Base-by-base conservation (phyloP, 2,888 invertebrate species). In the Nomada fabriciana region DNA sequence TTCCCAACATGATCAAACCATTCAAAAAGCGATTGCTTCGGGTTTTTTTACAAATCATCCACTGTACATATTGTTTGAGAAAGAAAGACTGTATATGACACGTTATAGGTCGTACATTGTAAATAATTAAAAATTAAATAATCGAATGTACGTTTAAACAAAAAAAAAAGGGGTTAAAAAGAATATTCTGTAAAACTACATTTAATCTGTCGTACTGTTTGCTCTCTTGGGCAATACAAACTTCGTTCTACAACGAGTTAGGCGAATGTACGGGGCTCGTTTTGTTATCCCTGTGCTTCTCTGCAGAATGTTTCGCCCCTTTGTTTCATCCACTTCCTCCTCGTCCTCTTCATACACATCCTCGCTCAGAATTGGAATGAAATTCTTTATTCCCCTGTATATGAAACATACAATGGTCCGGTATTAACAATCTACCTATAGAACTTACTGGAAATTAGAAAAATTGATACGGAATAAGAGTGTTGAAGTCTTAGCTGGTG, bases 191-290 rank as follows among this genome's bases (percentile, higher is more conserved):
- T 13, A 36, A 71, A 83, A 42, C 77, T 76, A 43, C 25, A 70
- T 65, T 80, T 80, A 86, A 78, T 84, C 60, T 50, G 68, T 50
- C 60, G 63, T 83, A 78, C 69, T 82, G 57, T 80, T 80, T 2
- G 79, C 75, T 63, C 20, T 76, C 69, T 82, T 83, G 29, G 75
- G 73, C 47, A 89, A 36, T 57, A 80, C 71, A 72, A 89, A 89
- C 70, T 84, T 86, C 20, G 47, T 86, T 64, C 82, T 81, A 81
- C 52, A 82, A 60, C 80, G 83, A 43, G 68, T 59, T 47, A 82
- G 52, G 18, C 65, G 71, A 57, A 53, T 18, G 10, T 70, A 81
- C 59, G 23, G 52, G 15, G 36, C 15, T 5, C 69, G n/a, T 25
- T 64, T 18, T 25, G 23, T 52, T 25, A 64, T 23, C 3, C 53